Base-by-base conservation (phyloP, 2,888 invertebrate genomes). In the Phasia obesa region DNA sequence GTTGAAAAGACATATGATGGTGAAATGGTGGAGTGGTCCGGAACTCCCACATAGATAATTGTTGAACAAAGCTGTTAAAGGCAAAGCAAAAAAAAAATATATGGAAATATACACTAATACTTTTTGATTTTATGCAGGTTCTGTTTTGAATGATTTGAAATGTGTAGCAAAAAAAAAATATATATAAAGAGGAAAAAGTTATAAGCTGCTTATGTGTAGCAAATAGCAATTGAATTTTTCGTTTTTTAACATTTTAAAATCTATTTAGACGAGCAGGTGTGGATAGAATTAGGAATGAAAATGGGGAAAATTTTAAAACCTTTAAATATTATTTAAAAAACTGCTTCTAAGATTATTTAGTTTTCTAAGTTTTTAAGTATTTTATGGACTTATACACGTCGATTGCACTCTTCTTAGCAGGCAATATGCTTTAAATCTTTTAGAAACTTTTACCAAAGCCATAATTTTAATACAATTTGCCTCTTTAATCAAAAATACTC, bases 161-260 rank as follows among this genome's bases (percentile, higher is more conserved):
- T 47, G 17, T 62, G 2, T 13, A 17, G 47, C 47, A 23, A 31
- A 44, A 19, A 42, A 7, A 60, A 17, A 42, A n/a, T 6, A 5
- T 11, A 25, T 9, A n/a, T 0, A 23, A 38, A 38, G 11, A 38
- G 31, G 11, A 38, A 42, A 71, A 71, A 59, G 27, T 71, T 78
- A 59, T 71, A 78, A 78, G 78, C 78, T 38, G 78, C 47, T 78
- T 78, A 78, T 71, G 25, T 67, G 23, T 38, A 31, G 31, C 31
- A 42, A 49, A 69, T 42, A 55, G 23, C 38, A 60, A 23, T n/a
- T 35, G 5, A n/a, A 38, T 51, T 38, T 23, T 11, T 17, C 4
- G 15, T 38, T 31, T 59, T 11, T 35, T 9, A 35, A 35, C 1
- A 35, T 35, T 35, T 11, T 2, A 0, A 21, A 31, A 35, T 31